A percentile compares a stretch with the other conserved stretches of the same genome.
phyloP scores from a whole-genome alignment of 1,140 invertebrate genomes.

The Acromyrmex echinatior region DNA sequence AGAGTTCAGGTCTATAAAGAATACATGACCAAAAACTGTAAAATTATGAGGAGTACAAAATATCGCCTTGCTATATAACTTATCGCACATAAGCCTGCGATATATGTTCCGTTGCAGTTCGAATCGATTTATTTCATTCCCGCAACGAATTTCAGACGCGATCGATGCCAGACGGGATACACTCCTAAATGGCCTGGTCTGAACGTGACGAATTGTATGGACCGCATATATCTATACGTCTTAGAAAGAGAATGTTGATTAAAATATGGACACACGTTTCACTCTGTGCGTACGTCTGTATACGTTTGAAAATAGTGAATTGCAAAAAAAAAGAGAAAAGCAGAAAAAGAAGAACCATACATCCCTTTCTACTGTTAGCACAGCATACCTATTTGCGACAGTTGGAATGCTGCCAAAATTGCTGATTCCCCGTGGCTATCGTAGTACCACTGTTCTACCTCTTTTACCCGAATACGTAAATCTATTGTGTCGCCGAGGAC shows the following conservation, averaged over 20 bases:
- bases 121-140: slow-evolving; percentile 61
- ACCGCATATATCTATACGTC: slow-evolving; percentile 14
- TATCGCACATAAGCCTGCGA: slow-evolving; percentile 30
- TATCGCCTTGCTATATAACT: slow-evolving; percentile 41
- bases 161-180: slow-evolving; percentile 60
- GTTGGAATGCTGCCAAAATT: slow-evolving; percentile 80
- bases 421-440: slow-evolving; percentile 81
- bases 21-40: neutral
- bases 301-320: slow-evolving; percentile 56
- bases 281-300: neutral
- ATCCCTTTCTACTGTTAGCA: slow-evolving; percentile 73
- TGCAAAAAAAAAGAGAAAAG: slow-evolving; percentile 23
- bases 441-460: slow-evolving; percentile 80
- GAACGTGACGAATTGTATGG: slow-evolving; percentile 67
- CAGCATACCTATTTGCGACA: slow-evolving; percentile 80
- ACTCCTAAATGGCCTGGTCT: slow-evolving; percentile 57
- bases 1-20: neutral
- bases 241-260: slow-evolving; percentile 63
- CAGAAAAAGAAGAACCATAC: slow-evolving; percentile 69
- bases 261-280: slow-evolving; percentile 58
- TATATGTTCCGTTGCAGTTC: slow-evolving; percentile 30
- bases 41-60: slow-evolving; percentile 39
- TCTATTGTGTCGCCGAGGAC: slow-evolving; percentile 79
- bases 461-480: slow-evolving; percentile 80
- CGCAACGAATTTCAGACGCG: slow-evolving; percentile 64